Percentiles rank a stretch among this genome's conserved stretches.
These are phyloP conservation scores for Subacronicta megacephala DNA, from an alignment of 2,888 invertebrate genomes.

Conservation along the genomic window DNA sequence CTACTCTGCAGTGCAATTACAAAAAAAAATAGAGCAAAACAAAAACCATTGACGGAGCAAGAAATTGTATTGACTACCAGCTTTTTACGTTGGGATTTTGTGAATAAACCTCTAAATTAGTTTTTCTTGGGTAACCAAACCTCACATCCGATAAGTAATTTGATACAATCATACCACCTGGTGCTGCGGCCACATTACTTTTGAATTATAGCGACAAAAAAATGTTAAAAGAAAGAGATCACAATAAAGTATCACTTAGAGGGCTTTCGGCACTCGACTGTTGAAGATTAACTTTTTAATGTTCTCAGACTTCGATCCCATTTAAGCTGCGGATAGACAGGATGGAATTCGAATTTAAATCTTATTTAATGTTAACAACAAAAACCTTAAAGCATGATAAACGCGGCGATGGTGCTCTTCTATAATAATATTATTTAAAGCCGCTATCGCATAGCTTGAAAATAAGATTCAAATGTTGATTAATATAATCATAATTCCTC, in stretches of 20 bases:
- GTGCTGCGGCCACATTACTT: slow-evolving; percentile 70
- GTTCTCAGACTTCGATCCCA: slow-evolving; percentile 30
- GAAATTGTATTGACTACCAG: slow-evolving; percentile 23
- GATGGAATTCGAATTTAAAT: slow-evolving; percentile 37
- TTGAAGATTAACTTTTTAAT: slow-evolving; percentile 60
- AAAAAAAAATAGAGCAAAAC: slow-evolving; percentile 53
- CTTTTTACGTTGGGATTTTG: slow-evolving; percentile 38
- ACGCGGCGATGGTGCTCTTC: slow-evolving; percentile 11
- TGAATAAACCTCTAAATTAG: slow-evolving; percentile 42
- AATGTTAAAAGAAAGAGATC: slow-evolving; percentile 62
- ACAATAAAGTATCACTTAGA: slow-evolving; percentile 73
- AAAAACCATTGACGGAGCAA: slow-evolving; percentile 31
- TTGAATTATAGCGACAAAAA: slow-evolving; percentile 74
- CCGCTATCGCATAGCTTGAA: slow-evolving; percentile 1
- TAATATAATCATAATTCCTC: slow-evolving; percentile 35
- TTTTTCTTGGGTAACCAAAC: slow-evolving; percentile 36
- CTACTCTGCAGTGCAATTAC: slow-evolving; percentile 56
- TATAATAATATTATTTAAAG: slow-evolving; percentile 26
- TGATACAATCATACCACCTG: slow-evolving; percentile 76
- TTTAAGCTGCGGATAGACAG: slow-evolving; percentile 29
- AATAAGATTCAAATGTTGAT: slow-evolving; percentile 25
- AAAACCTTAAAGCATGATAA: slow-evolving; percentile 8
- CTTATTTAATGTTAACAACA: slow-evolving; percentile 26
- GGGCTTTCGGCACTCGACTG: slow-evolving; percentile 67
- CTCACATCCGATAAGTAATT: slow-evolving; percentile 68